phyloP scores from a whole-genome alignment of 2,113 vertebrate genomes.

The Sturnus vulgaris region DNA sequence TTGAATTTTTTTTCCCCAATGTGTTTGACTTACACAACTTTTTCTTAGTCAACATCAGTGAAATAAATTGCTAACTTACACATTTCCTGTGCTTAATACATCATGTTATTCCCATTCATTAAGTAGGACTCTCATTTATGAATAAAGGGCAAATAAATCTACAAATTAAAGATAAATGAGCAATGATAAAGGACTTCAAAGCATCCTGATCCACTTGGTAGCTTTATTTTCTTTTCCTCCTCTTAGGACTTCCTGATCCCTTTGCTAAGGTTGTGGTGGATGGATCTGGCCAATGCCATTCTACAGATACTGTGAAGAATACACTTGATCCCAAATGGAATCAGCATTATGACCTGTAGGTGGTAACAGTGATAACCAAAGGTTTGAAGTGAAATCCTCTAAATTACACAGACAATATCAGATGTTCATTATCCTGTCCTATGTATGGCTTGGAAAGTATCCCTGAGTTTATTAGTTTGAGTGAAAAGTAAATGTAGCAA shows the following conservation, averaged over 20 bases:
- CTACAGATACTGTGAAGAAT: slow-evolving; percentile 99
- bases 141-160: not conserved
- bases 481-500: not conserved
- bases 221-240: not conserved
- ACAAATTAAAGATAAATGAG: not conserved
- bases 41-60: not conserved
- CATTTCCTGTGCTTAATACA: not conserved
- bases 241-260: slow-evolving; percentile 93
- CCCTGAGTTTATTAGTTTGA: not conserved
- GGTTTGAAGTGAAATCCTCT: slow-evolving; percentile 59
- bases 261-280: slow-evolving; percentile 99
- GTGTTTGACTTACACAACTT: not conserved
- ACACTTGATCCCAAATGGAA: slow-evolving; percentile 99
- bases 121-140: not conserved
- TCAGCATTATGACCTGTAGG: slow-evolving; percentile 99
- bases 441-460: not conserved
- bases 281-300: slow-evolving; percentile 98
- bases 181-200: not conserved
- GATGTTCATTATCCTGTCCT: not conserved
- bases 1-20: not conserved
- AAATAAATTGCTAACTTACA: not conserved
- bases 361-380: slow-evolving; percentile 65
- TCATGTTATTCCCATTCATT: not conserved
- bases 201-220: not conserved
- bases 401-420: slow-evolving; percentile 12